Base-by-base conservation (phyloP, 2,888 invertebrate genomes). In the Oasisia sp. region DNA sequence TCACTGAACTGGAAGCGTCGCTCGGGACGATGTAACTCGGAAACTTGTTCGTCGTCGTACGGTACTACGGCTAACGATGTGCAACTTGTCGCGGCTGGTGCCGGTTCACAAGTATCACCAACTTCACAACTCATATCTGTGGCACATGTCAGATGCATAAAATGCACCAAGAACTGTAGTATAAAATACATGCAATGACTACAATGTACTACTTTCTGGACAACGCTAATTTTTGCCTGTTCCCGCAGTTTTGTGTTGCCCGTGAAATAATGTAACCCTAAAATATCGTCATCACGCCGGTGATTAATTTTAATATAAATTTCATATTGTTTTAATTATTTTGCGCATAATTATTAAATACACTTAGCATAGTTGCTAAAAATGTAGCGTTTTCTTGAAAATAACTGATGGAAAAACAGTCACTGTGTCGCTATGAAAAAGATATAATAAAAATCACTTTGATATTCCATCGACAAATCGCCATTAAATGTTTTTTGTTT, bases 31-130 rank as follows among this genome's bases (percentile, higher is more conserved):
- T 93, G 93, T 9, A 94, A 93, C 12, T 92, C 91, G 3, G 93
- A 92, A 50, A 94, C 89, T 3, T 91, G 89, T 11, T 90, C 58
- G 58, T 93, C 93, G 45, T 93, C 93, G 90, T 94, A 94, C 9
- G 92, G 50, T 12, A 94, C 93, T 19, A 94, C 91, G 7, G 94
- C 93, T 27, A 89, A 90, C 14, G 91, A 92, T 90, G 90, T 90
- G 44, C 90, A 90, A 44, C 90, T 90, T 74, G 74, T 0, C 74
- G 74, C 27, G 27, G 74, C 74, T 74, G 74, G 74, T 27, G 27
- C 74, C 74, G 27, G 27, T 74, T 74, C 74, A 74, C 74, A 74
- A 74, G 74, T 74, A 27, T 27, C n/a, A 27, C 74, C 74, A 74
- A 74, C 74, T 74, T 27, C 74, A 74, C 74, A 74, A 74, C n/a